Conservation (phyloP, 2,888 invertebrate species). For the Drosophila helvetica region DNA sequence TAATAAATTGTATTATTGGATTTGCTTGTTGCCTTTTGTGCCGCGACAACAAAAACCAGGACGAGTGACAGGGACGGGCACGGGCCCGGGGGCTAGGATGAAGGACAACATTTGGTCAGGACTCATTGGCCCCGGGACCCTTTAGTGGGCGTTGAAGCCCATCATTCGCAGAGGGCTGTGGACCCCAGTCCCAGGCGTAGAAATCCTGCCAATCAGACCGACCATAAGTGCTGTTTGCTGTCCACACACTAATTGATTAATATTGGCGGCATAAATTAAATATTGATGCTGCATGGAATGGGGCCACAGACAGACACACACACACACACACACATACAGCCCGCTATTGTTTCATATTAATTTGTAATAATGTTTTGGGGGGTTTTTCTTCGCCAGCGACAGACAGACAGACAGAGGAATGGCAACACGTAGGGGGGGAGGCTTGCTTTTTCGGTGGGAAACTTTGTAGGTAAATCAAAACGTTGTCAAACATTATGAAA, state of each 20-base stretch:
- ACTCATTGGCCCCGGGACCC: slow-evolving; percentile 26
- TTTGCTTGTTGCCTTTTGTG: slow-evolving; percentile 68
- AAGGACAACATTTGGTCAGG: slow-evolving; percentile 51
- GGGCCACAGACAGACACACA: slow-evolving; percentile 11
- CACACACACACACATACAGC: not conserved
- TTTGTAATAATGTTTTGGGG: slow-evolving; percentile 16
- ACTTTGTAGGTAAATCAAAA: not conserved
- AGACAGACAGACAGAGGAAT: not conserved
- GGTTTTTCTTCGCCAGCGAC: not conserved
- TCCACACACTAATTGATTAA: slow-evolving; percentile 69
- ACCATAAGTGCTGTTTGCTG: slow-evolving; percentile 70
- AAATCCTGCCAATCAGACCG: slow-evolving; percentile 62
- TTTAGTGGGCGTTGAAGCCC: slow-evolving; percentile 47
- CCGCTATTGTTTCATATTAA: slow-evolving; percentile 36
- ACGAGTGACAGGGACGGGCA: not conserved
- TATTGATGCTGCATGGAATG: slow-evolving; percentile 35
- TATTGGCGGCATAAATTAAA: slow-evolving; percentile 60
- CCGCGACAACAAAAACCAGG: slow-evolving; percentile 23
- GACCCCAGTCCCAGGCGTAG: slow-evolving; percentile 5
- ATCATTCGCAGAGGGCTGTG: slow-evolving; percentile 18
- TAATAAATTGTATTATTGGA: slow-evolving; percentile 76
- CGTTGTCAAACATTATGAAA: not conserved
- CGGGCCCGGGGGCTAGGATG: not conserved
- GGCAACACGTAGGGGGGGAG: too few species aligned
- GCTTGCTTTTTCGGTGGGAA: not conserved